Evolutionary conservation across 1,140 invertebrate species (phyloP), one percentile per base, ranked within the genome.

Genomic region (Drosophila sproati): DNA sequence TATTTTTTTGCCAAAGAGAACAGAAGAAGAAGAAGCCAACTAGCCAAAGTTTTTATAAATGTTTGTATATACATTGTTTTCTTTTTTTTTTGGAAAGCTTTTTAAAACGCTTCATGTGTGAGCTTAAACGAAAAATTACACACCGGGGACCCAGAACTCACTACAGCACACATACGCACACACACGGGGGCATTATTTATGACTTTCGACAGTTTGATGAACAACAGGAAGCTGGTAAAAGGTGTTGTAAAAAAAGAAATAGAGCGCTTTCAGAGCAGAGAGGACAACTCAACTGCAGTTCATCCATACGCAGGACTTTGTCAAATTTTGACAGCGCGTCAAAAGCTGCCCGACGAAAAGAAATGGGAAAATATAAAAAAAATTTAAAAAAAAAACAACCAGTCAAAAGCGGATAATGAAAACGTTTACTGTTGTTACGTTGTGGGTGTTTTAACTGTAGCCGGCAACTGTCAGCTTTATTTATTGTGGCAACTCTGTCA

Each of bases 311-410:
- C 72, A 48, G 45, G 41, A 63, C 57, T 78, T 71, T 78, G 76
- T 75, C 73, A 78, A 76, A 76, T 57, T 76, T 76, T 78, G 76
- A 78, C 72, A 78, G 72, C 41, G 45, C 56, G 37, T 73, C 63
- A 55, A 73, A 77, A 61, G 71, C 57, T 6, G 32, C 45, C 62
- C 43, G 63, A 37, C 6, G 37, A 28, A 61, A 32, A 62, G 20
- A 20, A 20, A 20, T 20, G 20, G 20, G 37, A 28, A 61, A 32
- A 62, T 3, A 47, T 32, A 57, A 32, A 48, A 32, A 50, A 31
- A 3, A 34, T 5, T n/a, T 51, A 45, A n/a, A 20, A 39, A 12
- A 37, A 31, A 7, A 51, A 29, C n/a, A 32, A n/a, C 3, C 3
- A 3, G n/a, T 3, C 10, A 31, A 59, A 56, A 47, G 48, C 29